These are phyloP conservation scores for Falco concolor DNA, from an alignment of 2,797 vertebrate species.

Conservation along the genomic window DNA sequence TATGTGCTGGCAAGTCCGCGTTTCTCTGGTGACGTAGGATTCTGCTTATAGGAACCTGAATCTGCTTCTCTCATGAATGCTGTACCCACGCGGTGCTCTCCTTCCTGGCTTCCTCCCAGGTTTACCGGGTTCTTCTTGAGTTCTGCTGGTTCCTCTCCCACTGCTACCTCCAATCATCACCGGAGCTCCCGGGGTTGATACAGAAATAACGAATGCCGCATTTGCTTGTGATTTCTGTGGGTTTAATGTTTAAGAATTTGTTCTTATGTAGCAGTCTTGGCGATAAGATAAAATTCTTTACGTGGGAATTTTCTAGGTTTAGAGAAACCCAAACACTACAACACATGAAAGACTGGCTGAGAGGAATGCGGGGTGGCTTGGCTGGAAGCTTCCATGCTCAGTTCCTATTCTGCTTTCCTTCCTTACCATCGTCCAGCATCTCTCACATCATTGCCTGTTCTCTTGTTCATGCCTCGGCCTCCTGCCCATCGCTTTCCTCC, in stretches of 20 bases:
- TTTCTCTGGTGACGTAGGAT: background rate
- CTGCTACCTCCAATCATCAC: background rate
- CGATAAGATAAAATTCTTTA: background rate
- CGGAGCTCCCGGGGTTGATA: background rate
- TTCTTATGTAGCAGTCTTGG: background rate
- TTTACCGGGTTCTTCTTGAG: background rate
- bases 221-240: constrained; percentile 27
- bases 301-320: constrained; percentile 16
- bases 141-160: background rate
- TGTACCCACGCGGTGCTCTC: background rate
- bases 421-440: background rate
- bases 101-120: background rate
- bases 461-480: background rate
- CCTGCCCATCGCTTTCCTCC: background rate
- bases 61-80: background rate
- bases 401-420: background rate
- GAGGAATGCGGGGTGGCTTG: background rate
- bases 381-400: background rate
- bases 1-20: background rate
- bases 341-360: background rate
- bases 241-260: constrained; percentile 15
- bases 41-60: background rate
- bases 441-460: background rate
- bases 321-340: background rate
- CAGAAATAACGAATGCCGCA: background rate